Conservation (phyloP, 2,797 vertebrate genomes). For the Chaetodon trifasciatus region DNA sequence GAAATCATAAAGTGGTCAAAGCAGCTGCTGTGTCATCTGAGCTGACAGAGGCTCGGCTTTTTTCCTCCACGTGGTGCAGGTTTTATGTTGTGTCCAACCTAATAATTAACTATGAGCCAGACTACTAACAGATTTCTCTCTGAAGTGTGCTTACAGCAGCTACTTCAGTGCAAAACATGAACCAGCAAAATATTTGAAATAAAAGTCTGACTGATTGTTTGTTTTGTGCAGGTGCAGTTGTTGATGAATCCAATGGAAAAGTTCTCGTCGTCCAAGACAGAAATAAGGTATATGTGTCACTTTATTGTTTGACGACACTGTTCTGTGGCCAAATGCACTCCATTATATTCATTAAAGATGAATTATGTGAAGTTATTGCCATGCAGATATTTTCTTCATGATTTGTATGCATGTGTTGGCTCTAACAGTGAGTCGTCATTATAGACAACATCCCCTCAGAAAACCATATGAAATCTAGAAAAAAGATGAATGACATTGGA, state of each 20-base stretch:
- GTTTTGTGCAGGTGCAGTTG: conserved; percentile 89
- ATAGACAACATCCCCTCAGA: not conserved
- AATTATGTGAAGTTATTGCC: not conserved
- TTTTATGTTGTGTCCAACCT: conserved; percentile 28
- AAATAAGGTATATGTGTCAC: conserved; percentile 87
- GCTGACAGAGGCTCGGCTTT: not conserved
- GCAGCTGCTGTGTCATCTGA: conserved; percentile 1
- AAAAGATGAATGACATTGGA: not conserved
- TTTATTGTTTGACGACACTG: not conserved
- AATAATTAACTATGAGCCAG: conserved; percentile 9
- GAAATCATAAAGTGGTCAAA: not conserved
- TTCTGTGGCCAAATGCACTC: not conserved
- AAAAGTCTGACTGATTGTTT: not conserved
- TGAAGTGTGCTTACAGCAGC: not conserved
- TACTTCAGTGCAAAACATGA: not conserved
- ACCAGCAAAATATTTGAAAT: conserved; percentile 5
- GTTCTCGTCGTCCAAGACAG: conserved; percentile 95
- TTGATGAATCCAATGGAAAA: conserved; percentile 90
- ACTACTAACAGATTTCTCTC: conserved; percentile 5
- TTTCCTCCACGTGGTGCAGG: not conserved
- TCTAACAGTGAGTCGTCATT: not conserved
- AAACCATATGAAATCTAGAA: not conserved
- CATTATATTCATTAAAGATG: not conserved
- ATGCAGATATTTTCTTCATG: not conserved
- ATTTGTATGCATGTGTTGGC: not conserved